Percentiles rank a stretch among this genome's conserved stretches.
Conservation (phyloP, 35 echinoderm and acorn worm species). For the Stichopus chloronotus region DNA sequence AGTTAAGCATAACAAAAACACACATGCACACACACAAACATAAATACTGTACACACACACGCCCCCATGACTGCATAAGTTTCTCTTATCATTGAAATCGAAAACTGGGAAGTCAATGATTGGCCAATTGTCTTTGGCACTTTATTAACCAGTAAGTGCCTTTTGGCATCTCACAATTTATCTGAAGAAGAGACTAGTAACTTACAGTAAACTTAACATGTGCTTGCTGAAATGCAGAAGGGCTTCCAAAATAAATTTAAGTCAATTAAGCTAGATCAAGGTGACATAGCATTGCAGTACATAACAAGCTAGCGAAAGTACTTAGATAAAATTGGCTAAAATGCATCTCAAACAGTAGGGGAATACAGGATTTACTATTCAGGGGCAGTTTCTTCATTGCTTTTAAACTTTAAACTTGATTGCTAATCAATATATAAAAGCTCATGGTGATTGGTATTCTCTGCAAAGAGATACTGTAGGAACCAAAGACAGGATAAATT, state of each 20-base stretch:
- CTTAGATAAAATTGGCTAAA: conserved; percentile 22
- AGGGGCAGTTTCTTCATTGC: conserved; percentile 54
- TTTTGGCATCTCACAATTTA: conserved; percentile 1
- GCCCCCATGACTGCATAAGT: too few relatives aligned
- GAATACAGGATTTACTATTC: background rate
- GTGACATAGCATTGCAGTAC: conserved; percentile 36
- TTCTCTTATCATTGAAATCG: too few relatives aligned
- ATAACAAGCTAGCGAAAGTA: background rate
- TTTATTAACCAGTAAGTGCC: conserved; percentile 3
- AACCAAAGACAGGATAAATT: background rate
- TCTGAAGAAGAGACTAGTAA: background rate
- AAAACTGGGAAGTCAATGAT: background rate
- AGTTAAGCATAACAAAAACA: too few relatives aligned
- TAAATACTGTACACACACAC: too few relatives aligned
- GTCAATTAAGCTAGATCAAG: background rate
- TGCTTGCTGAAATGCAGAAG: conserved; percentile 3
- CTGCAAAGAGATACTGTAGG: background rate
- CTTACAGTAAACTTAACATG: background rate
- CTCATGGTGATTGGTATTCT: background rate
- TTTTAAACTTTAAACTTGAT: conserved; percentile 18
- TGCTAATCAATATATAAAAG: conserved; percentile 58
- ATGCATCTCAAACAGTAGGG: background rate
- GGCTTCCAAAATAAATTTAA: conserved; percentile 47
- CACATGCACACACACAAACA: too few relatives aligned
- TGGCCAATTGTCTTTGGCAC: background rate